phyloP scores from a whole-genome alignment of 2,797 vertebrate species.

The Peromyscus attwateri region DNA sequence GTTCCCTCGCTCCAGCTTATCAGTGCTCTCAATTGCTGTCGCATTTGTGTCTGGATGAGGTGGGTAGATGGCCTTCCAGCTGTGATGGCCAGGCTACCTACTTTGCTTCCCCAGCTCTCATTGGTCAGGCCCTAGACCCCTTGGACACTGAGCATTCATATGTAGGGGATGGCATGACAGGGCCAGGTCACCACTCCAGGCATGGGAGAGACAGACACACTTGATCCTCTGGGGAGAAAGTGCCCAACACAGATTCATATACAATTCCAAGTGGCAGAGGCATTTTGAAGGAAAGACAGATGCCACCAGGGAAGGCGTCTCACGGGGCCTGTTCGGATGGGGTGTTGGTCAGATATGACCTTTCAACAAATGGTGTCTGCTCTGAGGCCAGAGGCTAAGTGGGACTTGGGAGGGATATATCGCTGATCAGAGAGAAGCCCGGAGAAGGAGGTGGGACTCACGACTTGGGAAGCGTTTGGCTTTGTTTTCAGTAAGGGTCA shows the following conservation, averaged over 20 bases:
- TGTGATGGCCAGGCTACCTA: neutral
- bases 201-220: neutral
- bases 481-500: neutral
- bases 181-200: neutral
- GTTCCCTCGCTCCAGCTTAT: neutral
- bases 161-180: neutral
- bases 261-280: neutral
- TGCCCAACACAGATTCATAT: neutral
- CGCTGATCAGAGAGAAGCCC: neutral
- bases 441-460: neutral
- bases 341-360: neutral
- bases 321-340: fast-evolving
- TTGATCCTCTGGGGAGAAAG: neutral
- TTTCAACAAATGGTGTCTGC: neutral
- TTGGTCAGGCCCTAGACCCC: neutral
- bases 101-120: neutral
- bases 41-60: neutral
- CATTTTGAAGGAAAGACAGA: neutral
- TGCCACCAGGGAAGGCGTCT: neutral
- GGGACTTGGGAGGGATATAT: neutral
- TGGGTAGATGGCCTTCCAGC: neutral
- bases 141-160: neutral
- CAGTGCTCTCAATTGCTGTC: neutral
- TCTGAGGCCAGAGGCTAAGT: neutral
- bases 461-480: neutral